Base-by-base conservation (phyloP, 2,888 invertebrate genomes). In the Timandra comae region DNA sequence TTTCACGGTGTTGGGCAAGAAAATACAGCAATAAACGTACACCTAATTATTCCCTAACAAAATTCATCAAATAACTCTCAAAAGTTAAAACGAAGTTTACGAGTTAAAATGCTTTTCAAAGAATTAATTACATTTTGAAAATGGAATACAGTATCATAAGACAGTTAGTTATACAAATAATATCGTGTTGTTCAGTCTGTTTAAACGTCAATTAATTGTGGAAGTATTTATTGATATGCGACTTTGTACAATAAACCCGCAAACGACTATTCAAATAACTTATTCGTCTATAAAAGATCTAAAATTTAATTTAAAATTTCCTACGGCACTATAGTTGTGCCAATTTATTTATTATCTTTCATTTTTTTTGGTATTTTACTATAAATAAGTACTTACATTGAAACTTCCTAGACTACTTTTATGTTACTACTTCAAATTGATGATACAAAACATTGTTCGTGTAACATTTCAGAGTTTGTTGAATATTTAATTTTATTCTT, bases 1-100 rank as follows among this genome's bases (percentile, higher is more conserved):
- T 66, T 71, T 72, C 69, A 71, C 71, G 70, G 64, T 63, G 62
- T 56, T 46, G 43, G 49, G 61, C 54, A 56, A 53, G 43, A 51
- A 60, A 52, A 60, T 62, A 63, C 53, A 63, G 59, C 51, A 45
- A 53, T 56, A 43, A 43, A 45, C 36, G 9, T 7, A 24, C 24
- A 10, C 11, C 10, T 10, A 24, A 24, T 11, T 9, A 11, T 24
- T 24, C 16, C n/a, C 16, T 16, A 16, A 13, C 12, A 22, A 26
- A 27, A 27, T 23, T 9, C 10, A 20, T 25, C 11, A 20, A 27
- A 1, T 16, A 24, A 34, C 12, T 24, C 5, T 19, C 28, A 24
- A n/a, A 24, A 24, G 6, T 9, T 24, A 24, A 24, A 10, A 24
- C 24, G 8, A 33, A 29, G 30, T 29, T 23, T 16, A 29, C 10